Evolutionary conservation across 2,797 vertebrate genomes (phyloP).

Genomic region (Furcifer pardalis): DNA sequence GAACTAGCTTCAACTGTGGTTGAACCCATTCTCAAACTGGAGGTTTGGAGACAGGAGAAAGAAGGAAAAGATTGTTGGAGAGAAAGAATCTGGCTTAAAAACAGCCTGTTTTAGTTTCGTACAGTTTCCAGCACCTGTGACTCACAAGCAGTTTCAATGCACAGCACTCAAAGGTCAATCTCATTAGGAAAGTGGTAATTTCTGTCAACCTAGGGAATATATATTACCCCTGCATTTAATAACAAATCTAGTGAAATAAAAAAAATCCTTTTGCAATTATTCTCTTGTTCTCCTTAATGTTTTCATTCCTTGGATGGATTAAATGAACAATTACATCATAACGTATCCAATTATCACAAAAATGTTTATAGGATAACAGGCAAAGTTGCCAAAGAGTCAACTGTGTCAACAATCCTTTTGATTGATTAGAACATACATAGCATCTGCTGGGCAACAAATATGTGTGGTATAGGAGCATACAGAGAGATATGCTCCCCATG

Average conservation of each 20-base stretch:
- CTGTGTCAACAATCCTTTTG: not conserved
- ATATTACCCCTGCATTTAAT: conserved; percentile 49
- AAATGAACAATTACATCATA: conserved; percentile 11
- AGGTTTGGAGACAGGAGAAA: not conserved
- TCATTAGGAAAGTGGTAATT: conserved; percentile 44
- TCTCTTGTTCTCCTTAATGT: conserved; percentile 14
- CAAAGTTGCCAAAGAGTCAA: not conserved
- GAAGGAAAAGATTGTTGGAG: not conserved
- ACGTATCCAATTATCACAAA: not conserved
- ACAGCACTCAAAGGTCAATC: conserved; percentile 42
- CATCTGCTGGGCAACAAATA: not conserved
- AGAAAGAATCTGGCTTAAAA: conserved; percentile 26
- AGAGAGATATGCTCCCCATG: no score
- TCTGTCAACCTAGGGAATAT: conserved; percentile 40
- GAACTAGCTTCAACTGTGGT: conserved; percentile 27
- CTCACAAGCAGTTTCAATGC: conserved; percentile 48
- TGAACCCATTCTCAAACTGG: conserved; percentile 25
- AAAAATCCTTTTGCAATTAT: not conserved
- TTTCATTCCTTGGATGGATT: not conserved
- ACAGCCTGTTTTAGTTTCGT: conserved; percentile 26
- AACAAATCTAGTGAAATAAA: conserved; percentile 55
- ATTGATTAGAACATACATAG: not conserved
- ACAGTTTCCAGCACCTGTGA: conserved; percentile 48
- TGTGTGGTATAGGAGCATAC: not conserved
- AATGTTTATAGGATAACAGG: not conserved